Evolutionary conservation across 2,888 invertebrate genomes (phyloP).

Genomic region (Eristalis pertinax): DNA sequence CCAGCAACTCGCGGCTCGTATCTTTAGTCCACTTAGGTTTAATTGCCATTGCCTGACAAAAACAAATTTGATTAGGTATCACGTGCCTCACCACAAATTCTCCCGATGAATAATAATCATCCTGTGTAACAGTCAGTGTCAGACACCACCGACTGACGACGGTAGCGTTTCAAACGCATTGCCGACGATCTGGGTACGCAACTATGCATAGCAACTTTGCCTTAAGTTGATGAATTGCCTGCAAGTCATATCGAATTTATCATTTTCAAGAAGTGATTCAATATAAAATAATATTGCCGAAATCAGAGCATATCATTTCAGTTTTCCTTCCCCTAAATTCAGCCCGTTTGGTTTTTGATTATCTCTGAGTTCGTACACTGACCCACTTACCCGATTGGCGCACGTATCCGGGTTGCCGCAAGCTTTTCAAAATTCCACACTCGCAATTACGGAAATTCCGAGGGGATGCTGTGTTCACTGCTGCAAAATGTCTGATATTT

Average conservation of each 20-base stretch:
- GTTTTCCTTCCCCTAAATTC: background rate
- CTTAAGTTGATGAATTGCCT: constrained; percentile 25
- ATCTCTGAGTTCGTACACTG: background rate
- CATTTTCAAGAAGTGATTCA: background rate
- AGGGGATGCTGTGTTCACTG: background rate
- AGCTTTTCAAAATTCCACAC: constrained; percentile 32
- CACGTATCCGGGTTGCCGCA: constrained; percentile 32
- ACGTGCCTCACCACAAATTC: constrained; percentile 34
- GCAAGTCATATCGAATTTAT: constrained; percentile 9
- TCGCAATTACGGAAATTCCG: constrained; percentile 31
- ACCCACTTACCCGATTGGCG: constrained; percentile 23
- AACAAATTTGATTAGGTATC: constrained; percentile 44
- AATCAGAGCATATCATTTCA: background rate
- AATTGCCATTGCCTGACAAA: constrained; percentile 55
- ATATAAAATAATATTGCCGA: background rate
- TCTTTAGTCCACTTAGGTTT: constrained; percentile 7
- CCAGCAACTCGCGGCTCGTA: background rate
- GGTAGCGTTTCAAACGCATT: constrained; percentile 23
- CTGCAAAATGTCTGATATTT: constrained; percentile 24
- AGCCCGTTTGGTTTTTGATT: background rate
- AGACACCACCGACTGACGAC: constrained; percentile 20
- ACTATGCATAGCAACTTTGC: constrained; percentile 20
- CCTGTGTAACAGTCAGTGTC: constrained; percentile 26
- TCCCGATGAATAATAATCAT: constrained; percentile 33
- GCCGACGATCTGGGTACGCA: constrained; percentile 18